A percentile compares a stretch with the other conserved stretches of the same genome.
Evolutionary conservation across 2,113 vertebrate species (phyloP).

Genomic region (Indicator indicator): DNA sequence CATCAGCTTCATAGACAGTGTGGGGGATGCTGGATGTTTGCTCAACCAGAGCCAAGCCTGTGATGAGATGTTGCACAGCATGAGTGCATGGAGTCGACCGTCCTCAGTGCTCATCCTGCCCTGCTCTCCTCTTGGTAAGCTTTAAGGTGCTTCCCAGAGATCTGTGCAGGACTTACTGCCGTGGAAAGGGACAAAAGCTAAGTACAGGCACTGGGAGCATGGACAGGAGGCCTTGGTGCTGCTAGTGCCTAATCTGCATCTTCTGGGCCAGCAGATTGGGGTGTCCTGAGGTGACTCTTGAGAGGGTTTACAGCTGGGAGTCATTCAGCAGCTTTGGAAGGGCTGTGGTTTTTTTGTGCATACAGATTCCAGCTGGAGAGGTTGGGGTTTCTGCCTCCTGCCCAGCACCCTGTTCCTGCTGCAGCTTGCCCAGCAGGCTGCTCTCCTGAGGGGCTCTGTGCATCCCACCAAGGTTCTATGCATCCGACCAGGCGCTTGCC

Average conservation of each 20-base stretch:
- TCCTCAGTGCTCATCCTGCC: not conserved
- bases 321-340: not conserved
- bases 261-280: not conserved
- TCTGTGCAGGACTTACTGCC: not conserved
- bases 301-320: not conserved
- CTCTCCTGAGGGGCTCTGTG: not conserved
- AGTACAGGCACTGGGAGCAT: not conserved
- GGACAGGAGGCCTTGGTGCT: not conserved
- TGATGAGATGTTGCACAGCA: not conserved
- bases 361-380: not conserved
- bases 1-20: accelerated
- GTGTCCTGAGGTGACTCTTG: not conserved
- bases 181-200: too few species aligned
- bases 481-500: not conserved
- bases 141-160: not conserved
- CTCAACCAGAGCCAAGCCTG: not conserved
- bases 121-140: not conserved
- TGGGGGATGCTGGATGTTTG: accelerated
- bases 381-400: not conserved
- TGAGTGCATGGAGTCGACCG: accelerated
- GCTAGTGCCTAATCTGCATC: not conserved
- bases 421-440: not conserved
- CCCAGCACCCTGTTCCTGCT: not conserved
- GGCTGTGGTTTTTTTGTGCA: not conserved
- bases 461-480: not conserved